These are phyloP conservation scores for Brachypterus glaber DNA, from an alignment of 2,888 invertebrate species.

Conservation along the genomic window DNA sequence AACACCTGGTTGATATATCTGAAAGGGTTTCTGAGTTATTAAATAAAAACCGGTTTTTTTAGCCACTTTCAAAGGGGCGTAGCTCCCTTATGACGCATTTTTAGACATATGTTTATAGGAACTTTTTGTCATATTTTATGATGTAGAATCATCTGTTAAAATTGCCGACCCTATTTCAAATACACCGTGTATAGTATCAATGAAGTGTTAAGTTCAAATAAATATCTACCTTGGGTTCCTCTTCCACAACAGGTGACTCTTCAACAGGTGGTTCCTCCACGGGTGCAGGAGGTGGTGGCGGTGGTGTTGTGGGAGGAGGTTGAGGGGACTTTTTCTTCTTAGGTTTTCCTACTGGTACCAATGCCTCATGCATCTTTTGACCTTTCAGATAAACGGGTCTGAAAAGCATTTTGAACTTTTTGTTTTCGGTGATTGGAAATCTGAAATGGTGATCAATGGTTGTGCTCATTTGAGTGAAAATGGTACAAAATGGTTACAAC, in stretches of 20 bases:
- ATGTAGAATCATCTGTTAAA: too few relatives aligned
- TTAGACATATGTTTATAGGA: too few relatives aligned
- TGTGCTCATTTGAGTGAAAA: slow-evolving; percentile 4
- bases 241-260: slow-evolving; percentile 5
- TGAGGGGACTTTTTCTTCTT: slow-evolving; percentile 17
- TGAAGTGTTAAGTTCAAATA: too few relatives aligned
- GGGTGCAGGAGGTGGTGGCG: slow-evolving; percentile 15
- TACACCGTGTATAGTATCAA: too few relatives aligned
- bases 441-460: slow-evolving; percentile 11
- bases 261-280: slow-evolving; percentile 11
- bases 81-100: too few relatives aligned
- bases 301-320: slow-evolving; percentile 19
- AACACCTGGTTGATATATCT: too few relatives aligned
- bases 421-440: slow-evolving; percentile 1
- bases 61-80: too few relatives aligned
- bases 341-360: slow-evolving; percentile 28
- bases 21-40: too few relatives aligned
- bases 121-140: too few relatives aligned
- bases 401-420: slow-evolving; percentile 24
- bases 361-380: slow-evolving; percentile 27
- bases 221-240: slow-evolving; percentile 7
- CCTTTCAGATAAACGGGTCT: slow-evolving; percentile 32
- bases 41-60: too few relatives aligned
- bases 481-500: too few relatives aligned
- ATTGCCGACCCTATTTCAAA: too few relatives aligned